These are phyloP conservation scores for Mimachlamys varia DNA, from an alignment of 2,888 invertebrate species.

Conservation along the genomic window DNA sequence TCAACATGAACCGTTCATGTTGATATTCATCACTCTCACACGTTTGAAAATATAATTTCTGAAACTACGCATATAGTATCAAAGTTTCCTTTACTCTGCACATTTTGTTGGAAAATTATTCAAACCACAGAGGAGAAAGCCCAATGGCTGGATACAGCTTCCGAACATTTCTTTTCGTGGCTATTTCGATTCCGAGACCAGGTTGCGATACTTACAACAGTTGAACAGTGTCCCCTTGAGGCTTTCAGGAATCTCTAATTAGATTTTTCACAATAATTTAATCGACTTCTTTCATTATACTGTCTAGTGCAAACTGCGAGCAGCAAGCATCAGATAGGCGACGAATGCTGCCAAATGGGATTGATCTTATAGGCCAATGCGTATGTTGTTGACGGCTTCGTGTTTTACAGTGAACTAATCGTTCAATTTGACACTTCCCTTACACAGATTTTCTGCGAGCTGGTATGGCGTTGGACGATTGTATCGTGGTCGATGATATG, in stretches of 20 bases:
- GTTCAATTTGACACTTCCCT: conserved; percentile 19
- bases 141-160: neutral
- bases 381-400: neutral
- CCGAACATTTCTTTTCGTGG: neutral
- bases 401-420: neutral
- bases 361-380: neutral
- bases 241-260: conserved; percentile 20
- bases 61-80: neutral
- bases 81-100: no score
- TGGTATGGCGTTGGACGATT: neutral
- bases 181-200: neutral
- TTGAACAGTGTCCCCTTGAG: neutral
- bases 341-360: conserved; percentile 1
- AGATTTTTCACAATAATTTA: neutral
- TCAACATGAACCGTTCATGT: neutral
- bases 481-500: neutral
- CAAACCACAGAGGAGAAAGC: neutral
- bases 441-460: neutral
- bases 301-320: neutral
- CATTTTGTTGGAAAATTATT: neutral
- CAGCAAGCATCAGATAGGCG: neutral
- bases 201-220: neutral
- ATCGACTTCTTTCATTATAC: conserved; percentile 15
- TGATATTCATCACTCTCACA: neutral
- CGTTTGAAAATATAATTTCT: no score